Percentiles rank a stretch among this genome's conserved stretches.
Conservation (phyloP, 1,140 invertebrate species). For the Eriocheir sinensis region DNA sequence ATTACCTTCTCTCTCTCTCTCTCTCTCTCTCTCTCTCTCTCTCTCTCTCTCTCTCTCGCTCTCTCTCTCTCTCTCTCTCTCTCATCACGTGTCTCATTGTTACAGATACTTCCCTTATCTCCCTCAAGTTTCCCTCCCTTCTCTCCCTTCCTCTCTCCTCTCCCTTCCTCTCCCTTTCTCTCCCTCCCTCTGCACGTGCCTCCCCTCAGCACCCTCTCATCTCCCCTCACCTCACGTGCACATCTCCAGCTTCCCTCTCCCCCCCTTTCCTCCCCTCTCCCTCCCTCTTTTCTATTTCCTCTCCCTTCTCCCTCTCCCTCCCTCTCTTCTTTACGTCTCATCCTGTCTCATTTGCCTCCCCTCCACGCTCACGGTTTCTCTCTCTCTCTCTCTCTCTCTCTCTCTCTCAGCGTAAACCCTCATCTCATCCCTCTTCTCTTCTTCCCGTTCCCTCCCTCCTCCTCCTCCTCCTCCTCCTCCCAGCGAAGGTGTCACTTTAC, state of each 20-base stretch:
- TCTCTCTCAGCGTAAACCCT: neutral
- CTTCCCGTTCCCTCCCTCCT: neutral
- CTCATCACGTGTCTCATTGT: constrained; percentile 6
- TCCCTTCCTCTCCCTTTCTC: neutral
- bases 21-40: too few relatives aligned
- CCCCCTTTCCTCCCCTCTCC: neutral
- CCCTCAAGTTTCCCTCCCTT: neutral
- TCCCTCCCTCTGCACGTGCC: neutral
- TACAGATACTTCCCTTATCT: neutral
- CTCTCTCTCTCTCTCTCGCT: too few relatives aligned
- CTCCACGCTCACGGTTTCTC: neutral
- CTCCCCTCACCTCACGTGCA: neutral
- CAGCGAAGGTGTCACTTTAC: neutral
- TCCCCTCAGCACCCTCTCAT: neutral
- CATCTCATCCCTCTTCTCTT: neutral
- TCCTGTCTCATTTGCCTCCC: neutral
- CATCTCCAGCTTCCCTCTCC: neutral
- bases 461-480: neutral
- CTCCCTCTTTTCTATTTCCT: neutral
- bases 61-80: neutral
- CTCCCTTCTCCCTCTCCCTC: neutral
- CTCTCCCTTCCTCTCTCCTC: neutral
- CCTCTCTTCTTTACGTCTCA: neutral
- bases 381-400: neutral
- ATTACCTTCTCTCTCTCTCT: too few relatives aligned